Percentiles rank a stretch among this genome's conserved stretches.
Evolutionary conservation across 2,113 vertebrate genomes (phyloP).

Genomic region (cat (Felis catus)): DNA sequence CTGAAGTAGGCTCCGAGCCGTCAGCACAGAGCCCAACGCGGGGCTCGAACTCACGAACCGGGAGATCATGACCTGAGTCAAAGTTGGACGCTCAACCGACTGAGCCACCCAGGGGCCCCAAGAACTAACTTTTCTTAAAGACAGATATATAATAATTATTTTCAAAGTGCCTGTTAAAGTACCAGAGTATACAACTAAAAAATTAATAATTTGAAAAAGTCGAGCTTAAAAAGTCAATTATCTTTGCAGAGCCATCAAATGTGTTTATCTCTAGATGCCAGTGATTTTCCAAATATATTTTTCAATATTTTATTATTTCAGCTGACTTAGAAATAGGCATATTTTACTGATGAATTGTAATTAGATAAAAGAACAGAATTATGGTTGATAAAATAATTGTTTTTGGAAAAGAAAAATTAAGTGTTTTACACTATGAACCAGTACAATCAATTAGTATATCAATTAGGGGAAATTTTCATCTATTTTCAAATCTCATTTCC

Average conservation of each 20-base stretch:
- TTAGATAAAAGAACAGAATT: background rate
- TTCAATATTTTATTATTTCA: background rate
- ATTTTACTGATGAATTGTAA: conserved; percentile 35
- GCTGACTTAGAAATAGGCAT: background rate
- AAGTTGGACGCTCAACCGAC: too few relatives aligned
- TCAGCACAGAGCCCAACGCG: too few relatives aligned
- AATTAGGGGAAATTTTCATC: conserved; percentile 57
- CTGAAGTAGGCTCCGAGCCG: too few relatives aligned
- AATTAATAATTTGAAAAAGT: background rate
- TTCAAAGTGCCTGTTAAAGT: background rate
- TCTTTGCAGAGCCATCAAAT: background rate
- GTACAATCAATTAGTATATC: conserved; percentile 11
- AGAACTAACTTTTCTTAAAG: background rate
- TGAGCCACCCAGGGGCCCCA: background rate
- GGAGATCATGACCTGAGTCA: too few relatives aligned
- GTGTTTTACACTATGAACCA: conserved; percentile 28
- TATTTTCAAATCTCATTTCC: conserved; percentile 61
- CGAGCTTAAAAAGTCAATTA: background rate
- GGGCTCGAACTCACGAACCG: rapidly evolving
- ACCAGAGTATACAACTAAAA: background rate
- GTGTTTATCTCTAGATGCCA: background rate
- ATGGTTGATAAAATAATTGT: conserved; percentile 42
- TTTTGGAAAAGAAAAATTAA: background rate
- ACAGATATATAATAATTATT: background rate
- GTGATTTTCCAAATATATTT: background rate